Evolutionary conservation across 1,140 invertebrate genomes (phyloP), one percentile per base, ranked within the genome.

Genomic region (Acromyrmex heyeri): DNA sequence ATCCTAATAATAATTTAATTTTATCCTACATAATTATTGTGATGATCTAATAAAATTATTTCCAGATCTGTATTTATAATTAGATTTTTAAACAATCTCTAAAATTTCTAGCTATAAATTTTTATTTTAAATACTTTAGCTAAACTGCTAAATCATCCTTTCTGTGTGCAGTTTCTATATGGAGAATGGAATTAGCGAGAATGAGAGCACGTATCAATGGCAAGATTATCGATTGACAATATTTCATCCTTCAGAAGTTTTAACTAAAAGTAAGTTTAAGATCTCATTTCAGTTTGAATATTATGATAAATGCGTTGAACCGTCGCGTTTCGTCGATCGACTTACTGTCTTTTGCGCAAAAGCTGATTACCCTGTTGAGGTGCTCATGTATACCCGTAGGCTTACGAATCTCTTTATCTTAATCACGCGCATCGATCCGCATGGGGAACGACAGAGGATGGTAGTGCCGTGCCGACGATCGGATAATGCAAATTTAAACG

Each of bases 401-500:
- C 34, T 70, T 57, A 18, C 53, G 53, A 82, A 83, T 83, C 79
- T 75, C 69, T 83, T 83, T 83, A 75, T 83, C 79, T 83, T 75
- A 83, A 75, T 83, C 69, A 73, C 38, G 55, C 10, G 38, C 38
- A 73, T 61, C 79, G 79, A 83, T 83, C 55, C 55, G 24, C 24
- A 16, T 7, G 53, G 55, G 21, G 12, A 59, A 73, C 18, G 53
- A 34, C 16, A 5, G 16, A 44, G 34, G 21, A 75, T 7, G 69
- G n/a, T 57, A 14, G 55, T 12, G 38, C 27, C 79, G 79, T 83
- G 79, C 55, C 79, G 55, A 75, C 24, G 79, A 73, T 83, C 69
- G 69, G 79, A 83, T 83, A 83, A 83, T 83, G 79, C 79, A 83
- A 83, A 83, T 83, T 83, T 83, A 83, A 83, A 83, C 79, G 79